These are phyloP conservation scores for Seira musarum DNA, from an alignment of 2,888 invertebrate species.

Conservation along the genomic window DNA sequence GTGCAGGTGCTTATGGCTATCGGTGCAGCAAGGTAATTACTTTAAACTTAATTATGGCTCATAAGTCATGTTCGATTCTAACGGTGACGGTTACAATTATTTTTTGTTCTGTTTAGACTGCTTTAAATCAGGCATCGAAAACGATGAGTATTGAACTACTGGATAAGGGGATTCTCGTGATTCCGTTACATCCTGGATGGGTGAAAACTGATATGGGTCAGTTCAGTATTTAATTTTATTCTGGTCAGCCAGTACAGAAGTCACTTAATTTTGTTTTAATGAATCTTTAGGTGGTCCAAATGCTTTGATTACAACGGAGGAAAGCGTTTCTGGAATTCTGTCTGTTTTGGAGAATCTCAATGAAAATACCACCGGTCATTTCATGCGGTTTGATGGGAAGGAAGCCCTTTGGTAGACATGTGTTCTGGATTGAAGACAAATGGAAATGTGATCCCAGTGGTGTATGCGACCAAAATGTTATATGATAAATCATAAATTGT, in stretches of 20 bases:
- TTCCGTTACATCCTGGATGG: slow-evolving; percentile 91
- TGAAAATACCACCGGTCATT: slow-evolving; percentile 81
- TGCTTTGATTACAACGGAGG: slow-evolving; percentile 82
- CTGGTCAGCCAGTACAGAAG: no score
- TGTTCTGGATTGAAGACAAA: no score
- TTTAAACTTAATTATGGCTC: not conserved
- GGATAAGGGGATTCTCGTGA: slow-evolving; percentile 82
- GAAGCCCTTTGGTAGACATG: slow-evolving; percentile 83
- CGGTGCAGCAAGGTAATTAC: slow-evolving; percentile 87
- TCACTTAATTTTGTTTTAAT: not conserved
- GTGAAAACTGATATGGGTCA: slow-evolving; percentile 78
- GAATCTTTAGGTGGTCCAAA: slow-evolving; percentile 72
- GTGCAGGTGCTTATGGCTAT: slow-evolving; percentile 88
- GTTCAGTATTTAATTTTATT: no score
- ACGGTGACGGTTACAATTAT: not conserved
- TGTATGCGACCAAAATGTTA: no score
- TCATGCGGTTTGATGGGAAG: slow-evolving; percentile 84
- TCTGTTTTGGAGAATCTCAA: slow-evolving; percentile 78
- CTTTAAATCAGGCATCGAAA: slow-evolving; percentile 89
- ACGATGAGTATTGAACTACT: slow-evolving; percentile 87
- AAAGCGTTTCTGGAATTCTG: slow-evolving; percentile 80
- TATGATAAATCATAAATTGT: no score
- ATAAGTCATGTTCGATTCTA: not conserved
- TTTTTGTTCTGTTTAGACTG: slow-evolving; percentile 77
- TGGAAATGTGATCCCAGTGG: no score